phyloP scores from a whole-genome alignment of 2,113 vertebrate genomes.

The Blennius ocellaris region DNA sequence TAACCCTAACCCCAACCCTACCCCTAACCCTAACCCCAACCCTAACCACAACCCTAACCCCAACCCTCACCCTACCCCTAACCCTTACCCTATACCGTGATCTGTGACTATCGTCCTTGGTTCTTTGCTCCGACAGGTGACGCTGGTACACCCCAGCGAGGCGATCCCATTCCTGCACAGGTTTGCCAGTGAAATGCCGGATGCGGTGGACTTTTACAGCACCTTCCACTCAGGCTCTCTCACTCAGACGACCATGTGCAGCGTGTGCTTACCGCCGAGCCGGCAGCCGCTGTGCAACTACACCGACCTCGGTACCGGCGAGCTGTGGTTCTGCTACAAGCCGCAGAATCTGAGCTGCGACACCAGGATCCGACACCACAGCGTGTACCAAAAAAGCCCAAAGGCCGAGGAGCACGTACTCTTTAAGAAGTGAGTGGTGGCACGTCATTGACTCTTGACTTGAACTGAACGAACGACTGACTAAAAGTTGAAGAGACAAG shows the following conservation, averaged over 20 bases:
- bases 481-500: too few relatives aligned
- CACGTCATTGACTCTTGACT: too few relatives aligned
- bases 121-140: slow-evolving; percentile 54
- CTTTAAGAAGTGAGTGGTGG: slow-evolving; percentile 77
- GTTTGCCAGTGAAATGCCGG: slow-evolving; percentile 86
- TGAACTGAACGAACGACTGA: too few relatives aligned
- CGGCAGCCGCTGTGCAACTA: slow-evolving; percentile 88
- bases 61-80: too few relatives aligned
- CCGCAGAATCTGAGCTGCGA: slow-evolving; percentile 88
- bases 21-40: too few relatives aligned
- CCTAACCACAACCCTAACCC: too few relatives aligned
- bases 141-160: slow-evolving; percentile 91
- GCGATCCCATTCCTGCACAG: slow-evolving; percentile 86
- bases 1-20: too few relatives aligned
- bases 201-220: slow-evolving; percentile 90
- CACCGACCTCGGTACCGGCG: slow-evolving; percentile 91
- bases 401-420: slow-evolving; percentile 82
- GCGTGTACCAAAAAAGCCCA: slow-evolving; percentile 74
- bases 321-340: slow-evolving; percentile 95
- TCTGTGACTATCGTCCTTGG: too few relatives aligned
- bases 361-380: slow-evolving; percentile 85
- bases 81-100: too few relatives aligned
- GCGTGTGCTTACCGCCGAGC: slow-evolving; percentile 84
- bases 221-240: slow-evolving; percentile 86
- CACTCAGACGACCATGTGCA: slow-evolving; percentile 89